Percentiles rank a stretch among this genome's conserved stretches.
Evolutionary conservation across 1,140 invertebrate genomes (phyloP).

Genomic region (Lamellibrachia luymesi): DNA sequence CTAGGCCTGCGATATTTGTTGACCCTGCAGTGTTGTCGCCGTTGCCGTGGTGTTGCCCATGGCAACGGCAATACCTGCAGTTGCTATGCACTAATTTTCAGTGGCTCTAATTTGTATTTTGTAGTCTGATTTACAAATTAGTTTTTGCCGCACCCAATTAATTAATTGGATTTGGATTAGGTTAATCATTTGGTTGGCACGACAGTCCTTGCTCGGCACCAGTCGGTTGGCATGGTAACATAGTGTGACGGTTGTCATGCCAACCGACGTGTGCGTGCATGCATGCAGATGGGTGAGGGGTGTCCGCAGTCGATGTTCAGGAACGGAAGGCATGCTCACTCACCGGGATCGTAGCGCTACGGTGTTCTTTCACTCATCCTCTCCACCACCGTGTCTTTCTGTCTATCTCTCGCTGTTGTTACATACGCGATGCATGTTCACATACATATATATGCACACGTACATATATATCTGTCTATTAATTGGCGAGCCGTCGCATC

Average conservation of each 20-base stretch:
- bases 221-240: neutral
- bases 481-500: neutral
- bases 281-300: neutral
- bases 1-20: neutral
- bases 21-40: neutral
- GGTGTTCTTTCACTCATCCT: neutral
- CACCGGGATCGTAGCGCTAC: neutral
- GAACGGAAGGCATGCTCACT: neutral
- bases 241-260: neutral
- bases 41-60: neutral
- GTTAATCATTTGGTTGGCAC: neutral
- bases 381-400: neutral
- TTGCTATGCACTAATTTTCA: conserved; percentile 5
- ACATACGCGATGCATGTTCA: neutral
- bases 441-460: conserved; percentile 5
- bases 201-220: neutral
- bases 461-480: conserved; percentile 6
- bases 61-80: neutral
- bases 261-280: neutral
- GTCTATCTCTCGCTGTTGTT: neutral
- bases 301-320: neutral
- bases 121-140: neutral
- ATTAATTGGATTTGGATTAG: neutral
- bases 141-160: neutral
- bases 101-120: conserved; percentile 1